Conservation (phyloP, 2,888 invertebrate genomes). For the Coenonympha glycerion region DNA sequence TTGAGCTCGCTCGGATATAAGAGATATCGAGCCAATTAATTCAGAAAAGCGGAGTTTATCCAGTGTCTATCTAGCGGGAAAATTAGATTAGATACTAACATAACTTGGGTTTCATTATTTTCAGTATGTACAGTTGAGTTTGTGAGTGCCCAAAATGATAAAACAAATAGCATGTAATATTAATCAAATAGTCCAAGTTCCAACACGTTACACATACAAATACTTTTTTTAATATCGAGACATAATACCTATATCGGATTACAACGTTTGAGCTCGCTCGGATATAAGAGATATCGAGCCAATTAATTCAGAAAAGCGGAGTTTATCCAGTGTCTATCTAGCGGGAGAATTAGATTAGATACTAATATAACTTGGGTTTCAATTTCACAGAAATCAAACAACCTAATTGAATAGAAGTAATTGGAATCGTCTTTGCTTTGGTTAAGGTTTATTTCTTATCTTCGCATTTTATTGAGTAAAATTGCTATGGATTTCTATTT, state of each 20-base stretch:
- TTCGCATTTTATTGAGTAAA: neutral
- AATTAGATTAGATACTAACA: conserved; percentile 31
- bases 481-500: neutral
- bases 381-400: conserved; percentile 25
- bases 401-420: conserved; percentile 19
- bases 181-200: neutral
- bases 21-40: conserved; percentile 38
- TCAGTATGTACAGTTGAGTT: too few relatives aligned
- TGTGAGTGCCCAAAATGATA: neutral
- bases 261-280: conserved; percentile 24
- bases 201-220: neutral
- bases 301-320: conserved; percentile 36
- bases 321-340: conserved; percentile 32
- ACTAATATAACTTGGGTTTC: conserved; percentile 28
- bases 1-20: conserved; percentile 25
- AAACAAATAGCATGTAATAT: too few relatives aligned
- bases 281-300: conserved; percentile 33
- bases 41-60: conserved; percentile 31
- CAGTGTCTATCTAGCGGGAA: conserved; percentile 30
- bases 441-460: neutral
- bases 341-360: conserved; percentile 29
- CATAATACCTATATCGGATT: conserved; percentile 2
- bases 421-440: conserved; percentile 10
- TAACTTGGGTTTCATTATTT: conserved; percentile 28
- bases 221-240: neutral